Conservation (phyloP, 2,888 invertebrate species). For the Stenoptilia bipunctidactyla region DNA sequence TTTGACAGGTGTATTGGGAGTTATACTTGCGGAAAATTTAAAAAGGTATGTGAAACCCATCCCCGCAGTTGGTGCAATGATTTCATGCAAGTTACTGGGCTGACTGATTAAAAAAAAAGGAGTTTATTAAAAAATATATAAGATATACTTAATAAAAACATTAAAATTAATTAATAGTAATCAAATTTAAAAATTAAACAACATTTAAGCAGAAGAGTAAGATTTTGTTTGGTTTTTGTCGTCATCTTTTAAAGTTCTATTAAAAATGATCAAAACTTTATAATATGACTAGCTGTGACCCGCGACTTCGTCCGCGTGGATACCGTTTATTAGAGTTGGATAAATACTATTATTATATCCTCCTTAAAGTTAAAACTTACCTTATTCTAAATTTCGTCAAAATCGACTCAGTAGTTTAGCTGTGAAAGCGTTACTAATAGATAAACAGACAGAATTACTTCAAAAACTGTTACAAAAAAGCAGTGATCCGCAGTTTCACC, state of each 20-base stretch:
- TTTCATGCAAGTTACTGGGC: background rate
- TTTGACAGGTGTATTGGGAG: slow-evolving; percentile 12
- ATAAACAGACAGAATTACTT: too few relatives aligned
- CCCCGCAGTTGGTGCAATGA: slow-evolving; percentile 6
- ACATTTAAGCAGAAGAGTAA: background rate
- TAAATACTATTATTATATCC: too few relatives aligned
- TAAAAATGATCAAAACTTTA: slow-evolving; percentile 1
- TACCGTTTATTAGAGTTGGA: too few relatives aligned
- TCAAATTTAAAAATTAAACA: background rate
- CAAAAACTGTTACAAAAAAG: too few relatives aligned
- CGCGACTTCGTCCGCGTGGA: too few relatives aligned
- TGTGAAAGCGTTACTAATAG: too few relatives aligned
- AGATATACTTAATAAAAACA: background rate
- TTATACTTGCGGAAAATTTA: slow-evolving; percentile 11
- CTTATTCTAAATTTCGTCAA: too few relatives aligned
- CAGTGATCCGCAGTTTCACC: too few relatives aligned
- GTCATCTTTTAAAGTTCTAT: background rate
- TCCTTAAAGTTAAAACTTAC: too few relatives aligned
- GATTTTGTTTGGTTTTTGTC: background rate
- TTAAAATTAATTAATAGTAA: background rate
- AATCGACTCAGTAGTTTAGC: too few relatives aligned
- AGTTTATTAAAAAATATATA: too few relatives aligned
- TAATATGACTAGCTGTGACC: too few relatives aligned
- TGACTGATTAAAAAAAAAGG: background rate
- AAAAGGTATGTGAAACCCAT: slow-evolving; percentile 11